A percentile compares a stretch with the other conserved stretches of the same genome.
These are phyloP conservation scores for Pyralis farinalis DNA, from an alignment of 2,888 invertebrate genomes.

Conservation along the genomic window DNA sequence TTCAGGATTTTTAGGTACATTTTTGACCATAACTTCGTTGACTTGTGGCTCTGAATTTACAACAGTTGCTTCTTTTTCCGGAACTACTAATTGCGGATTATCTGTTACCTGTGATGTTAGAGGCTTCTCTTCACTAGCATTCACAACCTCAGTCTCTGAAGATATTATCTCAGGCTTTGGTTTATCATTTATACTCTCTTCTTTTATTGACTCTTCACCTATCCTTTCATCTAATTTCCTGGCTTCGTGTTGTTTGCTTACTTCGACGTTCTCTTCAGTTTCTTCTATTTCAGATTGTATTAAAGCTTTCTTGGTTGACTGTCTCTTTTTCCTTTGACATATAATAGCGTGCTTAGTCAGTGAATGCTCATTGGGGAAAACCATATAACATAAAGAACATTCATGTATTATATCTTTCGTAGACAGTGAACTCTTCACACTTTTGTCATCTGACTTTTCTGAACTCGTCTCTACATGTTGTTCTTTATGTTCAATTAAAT, in stretches of 20 bases:
- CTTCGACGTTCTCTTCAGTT: constrained; percentile 1
- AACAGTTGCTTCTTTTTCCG: constrained; percentile 2
- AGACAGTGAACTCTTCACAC: constrained; percentile 61
- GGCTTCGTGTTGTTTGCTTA: constrained; percentile 2
- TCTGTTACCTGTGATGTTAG: constrained; percentile 9
- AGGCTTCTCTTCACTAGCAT: constrained; percentile 12
- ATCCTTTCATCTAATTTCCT: constrained; percentile 15
- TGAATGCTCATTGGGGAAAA: constrained; percentile 75
- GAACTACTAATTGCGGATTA: background rate
- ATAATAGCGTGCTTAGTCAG: constrained; percentile 62
- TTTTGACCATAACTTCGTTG: background rate
- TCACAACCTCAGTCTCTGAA: background rate
- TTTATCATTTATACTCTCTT: background rate
- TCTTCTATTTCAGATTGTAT: constrained; percentile 22
- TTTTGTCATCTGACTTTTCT: constrained; percentile 70
- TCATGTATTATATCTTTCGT: constrained; percentile 76
- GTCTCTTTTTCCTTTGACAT: constrained; percentile 67
- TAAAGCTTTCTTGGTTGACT: constrained; percentile 44
- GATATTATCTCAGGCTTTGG: constrained; percentile 1
- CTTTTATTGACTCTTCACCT: background rate
- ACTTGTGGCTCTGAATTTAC: background rate
- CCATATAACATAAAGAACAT: constrained; percentile 76
- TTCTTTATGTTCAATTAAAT: constrained; percentile 71
- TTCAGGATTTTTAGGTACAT: background rate
- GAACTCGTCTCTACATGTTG: constrained; percentile 63